Evolutionary conservation across 2,797 vertebrate genomes (phyloP).

Genomic region (Sebastes kiyomatsui): DNA sequence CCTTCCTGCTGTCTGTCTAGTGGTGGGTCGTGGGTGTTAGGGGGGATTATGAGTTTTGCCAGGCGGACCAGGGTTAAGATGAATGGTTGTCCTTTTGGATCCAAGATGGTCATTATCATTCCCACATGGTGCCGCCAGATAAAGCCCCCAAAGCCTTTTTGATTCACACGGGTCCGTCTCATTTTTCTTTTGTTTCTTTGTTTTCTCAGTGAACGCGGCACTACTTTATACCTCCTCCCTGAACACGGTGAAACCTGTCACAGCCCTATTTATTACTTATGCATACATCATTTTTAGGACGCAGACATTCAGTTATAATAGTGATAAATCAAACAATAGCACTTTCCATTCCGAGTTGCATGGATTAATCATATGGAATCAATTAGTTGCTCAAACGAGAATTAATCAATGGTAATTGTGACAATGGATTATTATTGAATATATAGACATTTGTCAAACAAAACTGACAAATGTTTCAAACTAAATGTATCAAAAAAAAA

Average conservation of each 20-base stretch:
- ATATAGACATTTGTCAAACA: background rate
- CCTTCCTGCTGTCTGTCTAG: slow-evolving; percentile 73
- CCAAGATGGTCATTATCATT: slow-evolving; percentile 86
- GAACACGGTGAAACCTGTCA: slow-evolving; percentile 11
- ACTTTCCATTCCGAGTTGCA: background rate
- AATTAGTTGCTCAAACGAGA: background rate
- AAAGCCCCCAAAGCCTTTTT: slow-evolving; percentile 84
- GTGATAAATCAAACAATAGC: slow-evolving; percentile 8
- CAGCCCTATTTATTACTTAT: slow-evolving; percentile 1
- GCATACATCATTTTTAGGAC: slow-evolving; percentile 1
- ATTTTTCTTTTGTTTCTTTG: slow-evolving; percentile 70
- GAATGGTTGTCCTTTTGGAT: slow-evolving; percentile 87
- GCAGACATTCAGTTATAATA: background rate
- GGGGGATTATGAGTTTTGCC: slow-evolving; percentile 86
- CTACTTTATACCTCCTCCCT: slow-evolving; percentile 45
- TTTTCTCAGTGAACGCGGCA: slow-evolving; percentile 52
- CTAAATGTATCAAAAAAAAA: background rate
- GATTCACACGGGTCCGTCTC: slow-evolving; percentile 72
- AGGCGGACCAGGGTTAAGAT: slow-evolving; percentile 84
- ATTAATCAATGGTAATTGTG: background rate
- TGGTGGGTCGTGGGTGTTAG: slow-evolving; percentile 82
- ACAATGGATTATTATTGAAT: background rate
- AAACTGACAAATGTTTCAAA: too few relatives aligned
- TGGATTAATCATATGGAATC: background rate
- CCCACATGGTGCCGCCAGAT: slow-evolving; percentile 86